Base-by-base conservation (phyloP, 2,888 invertebrate genomes). In the Plebejus anna region DNA sequence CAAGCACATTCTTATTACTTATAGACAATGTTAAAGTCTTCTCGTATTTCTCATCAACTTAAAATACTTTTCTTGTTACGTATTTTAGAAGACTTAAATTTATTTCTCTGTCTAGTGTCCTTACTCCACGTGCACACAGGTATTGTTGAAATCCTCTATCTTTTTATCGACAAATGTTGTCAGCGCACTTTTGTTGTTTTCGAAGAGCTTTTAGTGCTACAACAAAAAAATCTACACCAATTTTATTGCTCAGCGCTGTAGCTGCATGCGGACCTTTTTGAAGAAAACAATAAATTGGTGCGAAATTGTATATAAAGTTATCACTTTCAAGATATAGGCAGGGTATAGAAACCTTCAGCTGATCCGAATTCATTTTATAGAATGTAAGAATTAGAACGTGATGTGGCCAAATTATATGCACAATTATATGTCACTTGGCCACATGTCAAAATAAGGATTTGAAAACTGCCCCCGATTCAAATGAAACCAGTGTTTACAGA, bases 161-260 rank as follows among this genome's bases (percentile, higher is more conserved):
- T 61, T 61, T 59, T 61, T 61, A 61, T 61, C 61, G 61, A 61
- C 61, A 61, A 28, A 61, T 61, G 11, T 61, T 61, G 61, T 61
- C 28, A 61, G 61, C 28, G 61, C 28, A 28, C 61, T 61, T 61
- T 61, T 61, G 28, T 61, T 61, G 28, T 61, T 61, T 22, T 61
- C 28, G 61, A 61, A 61, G 28, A 61, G 61, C 61, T 61, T 22
- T 61, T 61, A 61, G 61, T 61, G 61, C 28, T 28, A 28, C 22
- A 22, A 59, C 28, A 61, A 61, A 61, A 55, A 61, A 28, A 28
- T 11, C 28, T 28, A 28, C 28, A 28, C 61, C 61, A 22, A 61
- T 28, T 61, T 61, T 61, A 22, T 59, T 59, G 11, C 28, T 61
- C 61, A n/a, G 57, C 16, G 61, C 61, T 28, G 22, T 28, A 3